Evolutionary conservation across 2,113 vertebrate species (phyloP).

Genomic region (Dromaius novaehollandiae): DNA sequence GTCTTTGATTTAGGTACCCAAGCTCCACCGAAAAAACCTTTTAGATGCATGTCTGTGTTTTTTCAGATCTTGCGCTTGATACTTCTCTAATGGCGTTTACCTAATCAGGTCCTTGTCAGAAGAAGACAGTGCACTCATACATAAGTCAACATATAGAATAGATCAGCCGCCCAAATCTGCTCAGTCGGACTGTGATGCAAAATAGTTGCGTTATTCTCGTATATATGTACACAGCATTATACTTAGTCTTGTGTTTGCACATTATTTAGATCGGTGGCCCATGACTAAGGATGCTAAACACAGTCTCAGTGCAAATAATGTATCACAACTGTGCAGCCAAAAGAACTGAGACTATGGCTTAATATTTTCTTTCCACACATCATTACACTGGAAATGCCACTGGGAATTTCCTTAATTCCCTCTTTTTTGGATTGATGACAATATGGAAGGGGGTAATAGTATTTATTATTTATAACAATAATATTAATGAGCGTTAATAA

Average conservation of each 20-base stretch:
- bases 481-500: background rate
- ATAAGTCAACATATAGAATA: background rate
- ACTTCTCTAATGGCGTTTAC: background rate
- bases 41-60: background rate
- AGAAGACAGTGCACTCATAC: background rate
- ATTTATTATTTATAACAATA: background rate
- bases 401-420: background rate
- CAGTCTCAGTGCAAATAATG: background rate
- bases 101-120: background rate
- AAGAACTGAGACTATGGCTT: background rate
- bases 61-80: background rate
- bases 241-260: background rate
- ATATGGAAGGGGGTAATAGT: background rate
- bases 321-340: background rate
- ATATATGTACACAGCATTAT: background rate
- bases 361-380: background rate
- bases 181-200: background rate
- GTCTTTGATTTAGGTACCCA: background rate
- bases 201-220: fast-evolving
- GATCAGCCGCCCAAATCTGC: background rate
- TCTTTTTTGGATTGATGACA: background rate
- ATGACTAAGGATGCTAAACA: background rate
- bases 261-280: background rate
- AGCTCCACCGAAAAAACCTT: background rate
- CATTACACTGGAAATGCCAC: background rate